Conservation (phyloP, 1,140 invertebrate species). For the Drosophila neocordata region DNA sequence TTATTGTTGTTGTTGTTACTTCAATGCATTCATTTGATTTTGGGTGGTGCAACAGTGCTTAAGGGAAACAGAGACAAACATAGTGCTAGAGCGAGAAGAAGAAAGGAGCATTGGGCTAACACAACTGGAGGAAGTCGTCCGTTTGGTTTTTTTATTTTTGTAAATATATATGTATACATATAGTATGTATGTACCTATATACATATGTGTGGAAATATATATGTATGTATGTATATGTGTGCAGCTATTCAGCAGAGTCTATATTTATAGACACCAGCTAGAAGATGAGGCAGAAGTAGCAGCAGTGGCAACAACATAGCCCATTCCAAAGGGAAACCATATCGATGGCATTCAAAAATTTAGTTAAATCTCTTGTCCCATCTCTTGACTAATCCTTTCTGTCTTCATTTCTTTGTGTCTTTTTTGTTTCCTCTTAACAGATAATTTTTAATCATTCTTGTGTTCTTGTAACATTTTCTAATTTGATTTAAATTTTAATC, state of each 20-base stretch:
- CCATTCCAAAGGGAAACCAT: background rate
- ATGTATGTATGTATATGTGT: background rate
- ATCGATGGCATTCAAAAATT: background rate
- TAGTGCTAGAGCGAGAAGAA: background rate
- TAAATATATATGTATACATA: background rate
- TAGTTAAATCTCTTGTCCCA: too few species aligned
- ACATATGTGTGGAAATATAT: background rate
- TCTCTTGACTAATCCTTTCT: background rate
- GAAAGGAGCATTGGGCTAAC: background rate
- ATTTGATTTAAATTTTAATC: too few species aligned
- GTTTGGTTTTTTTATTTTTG: conserved; percentile 1
- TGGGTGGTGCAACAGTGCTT: conserved; percentile 12
- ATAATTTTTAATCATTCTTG: too few species aligned
- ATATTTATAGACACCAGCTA: background rate
- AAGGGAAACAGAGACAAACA: conserved; percentile 3
- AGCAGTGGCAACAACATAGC: background rate
- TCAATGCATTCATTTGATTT: conserved; percentile 18
- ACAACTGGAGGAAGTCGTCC: conserved; percentile 13
- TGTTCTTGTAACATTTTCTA: background rate
- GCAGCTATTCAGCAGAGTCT: background rate
- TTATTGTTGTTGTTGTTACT: conserved; percentile 13
- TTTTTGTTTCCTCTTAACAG: too few species aligned
- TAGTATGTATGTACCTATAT: background rate
- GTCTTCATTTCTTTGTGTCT: background rate
- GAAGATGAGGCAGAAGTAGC: background rate